Conservation (phyloP, 2,113 vertebrate species). For the Martes martes region DNA sequence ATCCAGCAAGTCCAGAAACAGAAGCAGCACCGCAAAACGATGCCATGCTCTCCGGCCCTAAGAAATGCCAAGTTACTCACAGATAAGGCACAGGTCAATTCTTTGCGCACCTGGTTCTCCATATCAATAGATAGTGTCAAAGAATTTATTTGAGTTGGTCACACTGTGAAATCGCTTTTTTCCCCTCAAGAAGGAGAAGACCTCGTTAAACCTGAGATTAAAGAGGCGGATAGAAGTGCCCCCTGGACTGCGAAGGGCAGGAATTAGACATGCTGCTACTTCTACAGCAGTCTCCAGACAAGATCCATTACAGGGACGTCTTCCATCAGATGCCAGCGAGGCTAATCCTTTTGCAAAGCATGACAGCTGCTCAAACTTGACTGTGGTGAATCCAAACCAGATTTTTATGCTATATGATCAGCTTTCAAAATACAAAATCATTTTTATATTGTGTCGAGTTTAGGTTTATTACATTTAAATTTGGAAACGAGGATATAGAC, state of each 20-base stretch:
- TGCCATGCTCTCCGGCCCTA: background rate
- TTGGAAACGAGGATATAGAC: background rate
- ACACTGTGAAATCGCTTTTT: slow-evolving; percentile 56
- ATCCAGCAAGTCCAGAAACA: background rate
- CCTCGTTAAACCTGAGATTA: slow-evolving; percentile 61
- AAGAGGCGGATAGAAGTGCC: slow-evolving; percentile 39
- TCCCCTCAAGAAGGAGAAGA: slow-evolving; percentile 16
- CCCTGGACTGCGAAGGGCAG: background rate
- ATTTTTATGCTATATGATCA: slow-evolving; percentile 36
- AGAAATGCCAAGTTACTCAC: slow-evolving; percentile 37
- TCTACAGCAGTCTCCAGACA: background rate
- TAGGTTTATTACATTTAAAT: slow-evolving; percentile 33
- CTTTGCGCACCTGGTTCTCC: slow-evolving; percentile 30
- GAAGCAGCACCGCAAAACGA: background rate
- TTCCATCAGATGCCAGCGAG: slow-evolving; percentile 4
- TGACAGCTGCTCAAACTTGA: slow-evolving; percentile 20
- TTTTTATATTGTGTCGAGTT: background rate
- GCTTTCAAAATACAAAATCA: slow-evolving; percentile 44
- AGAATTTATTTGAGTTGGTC: slow-evolving; percentile 27
- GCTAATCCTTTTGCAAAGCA: slow-evolving; percentile 61
- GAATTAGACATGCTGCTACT: slow-evolving; percentile 44
- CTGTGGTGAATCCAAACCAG: slow-evolving; percentile 31
- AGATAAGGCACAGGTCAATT: background rate
- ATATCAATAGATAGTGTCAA: slow-evolving; percentile 36
- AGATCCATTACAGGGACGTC: background rate